These are phyloP conservation scores for Gadus macrocephalus DNA, from an alignment of 2,113 vertebrate species.

Conservation along the genomic window DNA sequence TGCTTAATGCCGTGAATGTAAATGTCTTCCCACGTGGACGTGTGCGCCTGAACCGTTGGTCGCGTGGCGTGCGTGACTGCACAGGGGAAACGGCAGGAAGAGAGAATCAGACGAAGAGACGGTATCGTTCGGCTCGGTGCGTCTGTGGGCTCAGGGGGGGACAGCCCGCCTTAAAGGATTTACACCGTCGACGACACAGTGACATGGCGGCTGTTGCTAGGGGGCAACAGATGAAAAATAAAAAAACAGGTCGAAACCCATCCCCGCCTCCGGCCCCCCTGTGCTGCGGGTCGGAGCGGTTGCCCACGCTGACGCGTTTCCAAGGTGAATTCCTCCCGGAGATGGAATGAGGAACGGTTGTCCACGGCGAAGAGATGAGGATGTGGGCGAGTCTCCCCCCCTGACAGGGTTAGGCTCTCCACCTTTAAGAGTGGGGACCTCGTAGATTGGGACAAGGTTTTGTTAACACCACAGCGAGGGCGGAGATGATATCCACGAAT, in stretches of 20 bases:
- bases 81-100: too few species aligned
- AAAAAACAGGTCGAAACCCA: constrained; percentile 26
- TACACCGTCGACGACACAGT: constrained; percentile 1
- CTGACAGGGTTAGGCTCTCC: too few species aligned
- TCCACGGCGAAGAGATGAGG: constrained; percentile 27
- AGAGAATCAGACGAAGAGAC: constrained; percentile 15
- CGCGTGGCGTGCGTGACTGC: too few species aligned
- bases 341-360: constrained; percentile 36
- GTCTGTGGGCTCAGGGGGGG: constrained; percentile 23
- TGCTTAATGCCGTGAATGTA: too few species aligned
- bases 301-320: constrained; percentile 38
- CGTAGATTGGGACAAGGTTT: too few species aligned
- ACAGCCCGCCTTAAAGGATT: constrained; percentile 20
- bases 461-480: too few species aligned
- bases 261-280: constrained; percentile 35
- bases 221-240: constrained; percentile 49
- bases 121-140: too few species aligned
- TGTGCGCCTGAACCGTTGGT: too few species aligned
- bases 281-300: constrained; percentile 25
- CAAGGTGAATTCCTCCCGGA: constrained; percentile 38
- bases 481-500: too few species aligned
- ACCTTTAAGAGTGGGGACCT: too few species aligned
- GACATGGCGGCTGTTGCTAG: constrained; percentile 38
- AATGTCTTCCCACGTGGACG: too few species aligned
- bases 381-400: neutral